Evolutionary conservation across 2,888 invertebrate species (phyloP).

Genomic region (Patella depressa): DNA sequence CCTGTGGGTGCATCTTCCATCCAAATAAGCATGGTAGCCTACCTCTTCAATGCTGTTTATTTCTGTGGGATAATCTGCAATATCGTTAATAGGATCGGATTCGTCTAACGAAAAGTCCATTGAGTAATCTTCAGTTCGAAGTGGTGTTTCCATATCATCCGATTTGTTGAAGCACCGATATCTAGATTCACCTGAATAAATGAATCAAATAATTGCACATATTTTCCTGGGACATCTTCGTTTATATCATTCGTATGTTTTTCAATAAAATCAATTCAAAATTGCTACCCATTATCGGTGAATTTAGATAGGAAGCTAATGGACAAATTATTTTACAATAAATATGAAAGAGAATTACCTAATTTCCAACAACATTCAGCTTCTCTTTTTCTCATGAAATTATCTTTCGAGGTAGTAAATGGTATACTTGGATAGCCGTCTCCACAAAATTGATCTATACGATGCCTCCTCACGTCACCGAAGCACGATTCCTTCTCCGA

Average conservation of each 20-base stretch:
- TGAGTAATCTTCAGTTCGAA: constrained; percentile 15
- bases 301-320: no score
- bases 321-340: no score
- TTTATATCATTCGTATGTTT: no score
- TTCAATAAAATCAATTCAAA: no score
- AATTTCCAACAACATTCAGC: constrained; percentile 53
- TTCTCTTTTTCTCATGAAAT: constrained; percentile 46
- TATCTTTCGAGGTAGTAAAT: constrained; percentile 35
- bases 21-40: neutral
- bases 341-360: constrained; percentile 36
- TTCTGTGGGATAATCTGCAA: constrained; percentile 47
- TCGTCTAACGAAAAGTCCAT: constrained; percentile 46
- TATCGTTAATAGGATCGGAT: constrained; percentile 53
- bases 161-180: constrained; percentile 50
- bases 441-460: constrained; percentile 55
- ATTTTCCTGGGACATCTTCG: no score
- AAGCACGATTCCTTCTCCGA: constrained; percentile 44
- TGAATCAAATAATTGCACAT: no score
- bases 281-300: no score
- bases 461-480: constrained; percentile 48
- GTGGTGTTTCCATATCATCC: constrained; percentile 18
- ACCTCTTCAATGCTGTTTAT: constrained; percentile 16
- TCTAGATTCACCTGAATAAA: constrained; percentile 46
- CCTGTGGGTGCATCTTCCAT: no score
- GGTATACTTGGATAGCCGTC: constrained; percentile 52